These are phyloP conservation scores for Pantherophis guttatus DNA, from an alignment of 2,113 vertebrate genomes.

Conservation along the genomic window DNA sequence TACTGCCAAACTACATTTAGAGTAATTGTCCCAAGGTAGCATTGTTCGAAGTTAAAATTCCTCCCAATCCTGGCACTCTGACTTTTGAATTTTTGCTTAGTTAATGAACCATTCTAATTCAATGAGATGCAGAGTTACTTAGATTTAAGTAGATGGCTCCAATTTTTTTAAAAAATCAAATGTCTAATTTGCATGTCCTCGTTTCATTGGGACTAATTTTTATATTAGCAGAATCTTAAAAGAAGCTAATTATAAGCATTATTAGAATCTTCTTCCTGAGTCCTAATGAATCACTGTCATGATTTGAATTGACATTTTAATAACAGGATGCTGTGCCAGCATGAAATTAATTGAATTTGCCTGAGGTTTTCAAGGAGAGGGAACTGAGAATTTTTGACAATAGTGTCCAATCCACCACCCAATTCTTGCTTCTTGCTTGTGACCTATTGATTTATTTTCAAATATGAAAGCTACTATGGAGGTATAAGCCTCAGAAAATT, in stretches of 20 bases:
- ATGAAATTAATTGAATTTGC: not conserved
- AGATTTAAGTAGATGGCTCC: slow-evolving; percentile 9
- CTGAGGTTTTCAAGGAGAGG: not conserved
- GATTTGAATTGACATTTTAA: not conserved
- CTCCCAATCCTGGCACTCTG: not conserved
- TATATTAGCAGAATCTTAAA: slow-evolving; percentile 36
- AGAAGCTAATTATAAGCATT: slow-evolving; percentile 37
- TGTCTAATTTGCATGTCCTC: slow-evolving; percentile 4
- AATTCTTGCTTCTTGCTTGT: not conserved
- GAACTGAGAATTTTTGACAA: not conserved
- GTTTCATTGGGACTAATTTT: slow-evolving; percentile 1
- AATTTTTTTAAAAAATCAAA: not conserved
- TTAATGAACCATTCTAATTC: not conserved
- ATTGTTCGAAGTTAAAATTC: not conserved
- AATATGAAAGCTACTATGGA: not conserved
- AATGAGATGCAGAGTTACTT: not conserved
- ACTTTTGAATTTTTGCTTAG: not conserved
- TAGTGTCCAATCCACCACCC: not conserved
- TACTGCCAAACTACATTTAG: not conserved
- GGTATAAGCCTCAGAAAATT: not conserved
- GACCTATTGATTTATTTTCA: not conserved
- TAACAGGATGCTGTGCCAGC: fast-evolving
- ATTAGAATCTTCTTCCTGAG: slow-evolving; percentile 35
- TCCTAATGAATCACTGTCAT: slow-evolving; percentile 17
- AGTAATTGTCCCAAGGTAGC: not conserved